Base-by-base conservation (phyloP, 2,888 invertebrate species). In the Furcula furcula region DNA sequence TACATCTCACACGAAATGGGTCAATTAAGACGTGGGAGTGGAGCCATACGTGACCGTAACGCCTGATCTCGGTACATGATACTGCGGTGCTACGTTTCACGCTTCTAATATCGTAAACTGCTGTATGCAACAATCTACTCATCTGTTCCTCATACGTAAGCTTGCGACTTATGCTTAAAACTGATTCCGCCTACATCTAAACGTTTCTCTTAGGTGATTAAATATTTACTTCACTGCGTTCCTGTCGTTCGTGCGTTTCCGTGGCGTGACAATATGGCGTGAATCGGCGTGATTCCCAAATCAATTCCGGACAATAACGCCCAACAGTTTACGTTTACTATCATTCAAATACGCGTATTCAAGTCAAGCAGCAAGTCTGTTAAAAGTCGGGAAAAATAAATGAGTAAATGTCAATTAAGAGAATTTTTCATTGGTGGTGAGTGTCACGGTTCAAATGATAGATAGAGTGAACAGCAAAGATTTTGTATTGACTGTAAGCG, bases 11-110 rank as follows among this genome's bases (percentile, higher is more conserved):
- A 84, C 84, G 81, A 86, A 88, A 84, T 84, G 71, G 87, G 85
- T 86, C 87, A 85, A 88, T 88, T 87, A 87, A 81, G 84, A 85
- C 86, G 88, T 86, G 86, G 86, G 86, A 85, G 87, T 83, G 86
- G 57, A 69, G 55, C 49, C 64, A 65, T 66, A 81, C 88, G 86
- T 87, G 88, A 87, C 85, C 81, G 84, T 81, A 76, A 82, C 86
- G 83, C 81, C 71, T 62, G 85, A 84, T 85, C 71, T 38, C 50
- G 40, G 54, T 34, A 44, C 45, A 48, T 49, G 80, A 84, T 81
- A 80, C 46, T 56, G 53, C 49, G 57, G 79, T 77, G 82, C 71
- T 65, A 71, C 69, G 72, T 82, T 87, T 86, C 82, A 86, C 84
- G 81, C 85, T 77, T 82, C 69, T 68, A 47, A 65, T 72, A 57